Evolutionary conservation across 2,888 invertebrate species (phyloP), one percentile per base, ranked within the genome.

Genomic region (Sisyra terminalis): DNA sequence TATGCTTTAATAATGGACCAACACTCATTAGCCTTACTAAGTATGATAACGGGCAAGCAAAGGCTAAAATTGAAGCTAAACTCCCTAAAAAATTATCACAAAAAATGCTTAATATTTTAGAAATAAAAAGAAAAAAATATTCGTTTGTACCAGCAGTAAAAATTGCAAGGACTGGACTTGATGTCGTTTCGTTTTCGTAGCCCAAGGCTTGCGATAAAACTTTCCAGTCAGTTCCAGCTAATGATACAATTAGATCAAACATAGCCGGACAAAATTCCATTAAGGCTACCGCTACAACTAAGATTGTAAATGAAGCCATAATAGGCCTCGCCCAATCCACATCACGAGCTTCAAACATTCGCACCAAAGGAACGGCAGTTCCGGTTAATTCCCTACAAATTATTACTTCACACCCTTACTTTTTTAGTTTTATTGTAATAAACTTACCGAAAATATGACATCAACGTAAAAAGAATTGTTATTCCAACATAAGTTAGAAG

Each of bases 211-310:
- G 64, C 8, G 75, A 71, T 18, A 76, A 61, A 14, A 75, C 69
- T 47, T 70, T 68, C 74, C 74, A 75, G 50, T 74, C 74, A 2
- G 70, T 70, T 8, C 71, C 71, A 1, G 74, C 71, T 44, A 76
- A 55, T 14, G 63, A 59, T 13, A 73, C 70, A 15, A 75, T 59
- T 4, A 70, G 61, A 4, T 63, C 62, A 52, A 71, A 73, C 11
- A 73, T 62, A 42, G 67, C 56, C 0, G 74, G 73, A 46, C 73
- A 67, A 1, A 74, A 64, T 55, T 75, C 75, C 2, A 73, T 73
- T 44, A 75, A 56, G n/a, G 73, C 69, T n/a, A 76, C 57, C 39
- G 70, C 70, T 10, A 70, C 65, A 1, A 72, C 71, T 11, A 69
- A 67, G 3, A 75, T 71, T 0, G 73, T 74, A 15, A 70, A 66